These are phyloP conservation scores for Meiosimyza decipiens DNA, from an alignment of 2,888 invertebrate species.

Conservation along the genomic window DNA sequence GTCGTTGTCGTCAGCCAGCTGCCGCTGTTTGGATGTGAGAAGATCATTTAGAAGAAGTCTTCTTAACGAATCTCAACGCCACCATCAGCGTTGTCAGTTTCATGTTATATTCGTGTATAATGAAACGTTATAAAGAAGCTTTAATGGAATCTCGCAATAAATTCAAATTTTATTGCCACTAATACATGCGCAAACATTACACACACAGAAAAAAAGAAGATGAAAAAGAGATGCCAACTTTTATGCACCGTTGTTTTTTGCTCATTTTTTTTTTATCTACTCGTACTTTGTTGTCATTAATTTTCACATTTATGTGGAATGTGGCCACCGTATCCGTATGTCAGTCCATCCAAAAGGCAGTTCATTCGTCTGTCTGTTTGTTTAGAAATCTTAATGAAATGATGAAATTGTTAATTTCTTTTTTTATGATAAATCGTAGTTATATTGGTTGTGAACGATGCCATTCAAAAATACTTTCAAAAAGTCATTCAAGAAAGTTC, in stretches of 20 bases:
- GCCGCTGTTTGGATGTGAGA: not conserved
- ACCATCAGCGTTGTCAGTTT: constrained; percentile 6
- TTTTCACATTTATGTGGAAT: constrained; percentile 16
- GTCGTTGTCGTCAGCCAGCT: constrained; percentile 7
- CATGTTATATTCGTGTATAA: constrained; percentile 30
- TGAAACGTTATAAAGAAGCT: constrained; percentile 57
- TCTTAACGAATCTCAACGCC: constrained; percentile 17
- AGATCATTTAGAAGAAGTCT: constrained; percentile 1
- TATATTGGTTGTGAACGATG: not conserved
- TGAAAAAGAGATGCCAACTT: no score
- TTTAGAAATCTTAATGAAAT: constrained; percentile 19
- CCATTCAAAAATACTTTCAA: not conserved
- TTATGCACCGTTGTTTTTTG: not conserved
- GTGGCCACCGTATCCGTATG: not conserved
- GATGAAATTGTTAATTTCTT: constrained; percentile 11
- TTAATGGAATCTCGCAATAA: constrained; percentile 66
- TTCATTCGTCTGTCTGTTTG: not conserved
- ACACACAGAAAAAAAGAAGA: not conserved
- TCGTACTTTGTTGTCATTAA: constrained; percentile 14
- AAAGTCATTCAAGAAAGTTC: not conserved
- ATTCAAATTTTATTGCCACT: constrained; percentile 62
- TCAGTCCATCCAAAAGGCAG: not conserved
- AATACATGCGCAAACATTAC: constrained; percentile 1
- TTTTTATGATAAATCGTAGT: no score
- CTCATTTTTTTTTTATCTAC: not conserved